Evolutionary conservation across 2,888 invertebrate species (phyloP), one percentile per base, ranked within the genome.

Genomic region (Sphaerophoria rueppellii): DNA sequence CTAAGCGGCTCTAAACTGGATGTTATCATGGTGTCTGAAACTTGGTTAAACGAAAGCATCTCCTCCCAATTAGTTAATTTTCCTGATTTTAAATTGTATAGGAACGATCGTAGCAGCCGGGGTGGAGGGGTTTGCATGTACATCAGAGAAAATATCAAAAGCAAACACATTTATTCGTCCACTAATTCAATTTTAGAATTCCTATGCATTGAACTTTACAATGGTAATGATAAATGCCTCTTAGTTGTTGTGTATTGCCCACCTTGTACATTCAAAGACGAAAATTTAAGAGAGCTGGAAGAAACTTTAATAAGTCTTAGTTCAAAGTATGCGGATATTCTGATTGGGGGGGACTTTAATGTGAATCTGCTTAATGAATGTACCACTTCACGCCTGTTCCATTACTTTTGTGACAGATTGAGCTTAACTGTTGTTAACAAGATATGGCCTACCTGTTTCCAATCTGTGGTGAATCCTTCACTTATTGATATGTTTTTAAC

Each of bases 401-500:
- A 16, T 12, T 57, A 14, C 37, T 57, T 37, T 16, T 57, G 35
- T 57, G 57, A 57, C 5, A 37, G 12, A 14, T 9, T 37, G 3
- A 9, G 57, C 9, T 9, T 55, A 6, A n/a, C 4, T 11, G 55
- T 55, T 6, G n/a, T 55, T 0, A 55, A 55, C n/a, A 55, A 34
- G 4, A 12, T 35, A 11, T 55, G 55, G 55, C 55, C 14, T 12
- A 55, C 55, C 5, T 34, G 55, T 35, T 55, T 55, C 7, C 55
- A 55, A 32, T 55, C 55, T 12, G 35, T 2, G 5, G 6, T 5
- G 0, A 34, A 57, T 57, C 57, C 37, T 1, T 16, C 24, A 24
- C n/a, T 37, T 6, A 37, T 34, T 55, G 55, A 55, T 11, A 55
- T 55, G 55, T 55, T 55, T 11, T 34, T 55, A 34, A 55, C 55